These are phyloP conservation scores for Malurus melanocephalus DNA, from an alignment of 2,113 vertebrate genomes.

Conservation along the genomic window DNA sequence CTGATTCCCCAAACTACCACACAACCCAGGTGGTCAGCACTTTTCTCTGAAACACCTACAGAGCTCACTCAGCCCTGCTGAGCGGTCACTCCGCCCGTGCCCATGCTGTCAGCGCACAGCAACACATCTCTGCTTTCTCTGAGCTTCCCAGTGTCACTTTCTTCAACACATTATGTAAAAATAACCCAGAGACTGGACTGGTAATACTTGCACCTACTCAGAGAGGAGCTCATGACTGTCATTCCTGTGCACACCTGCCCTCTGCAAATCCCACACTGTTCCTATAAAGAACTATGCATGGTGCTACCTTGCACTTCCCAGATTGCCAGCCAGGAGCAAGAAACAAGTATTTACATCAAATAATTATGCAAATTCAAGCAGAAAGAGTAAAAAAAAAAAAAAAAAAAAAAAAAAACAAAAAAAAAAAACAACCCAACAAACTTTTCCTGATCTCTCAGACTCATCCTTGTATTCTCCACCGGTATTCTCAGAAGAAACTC, in stretches of 20 bases:
- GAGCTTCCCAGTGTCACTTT: neutral
- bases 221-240: neutral
- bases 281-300: neutral
- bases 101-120: neutral
- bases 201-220: neutral
- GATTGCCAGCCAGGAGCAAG: neutral
- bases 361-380: neutral
- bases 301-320: neutral
- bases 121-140: neutral
- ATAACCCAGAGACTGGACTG: neutral
- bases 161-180: slow-evolving; percentile 8
- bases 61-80: neutral
- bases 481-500: neutral
- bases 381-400: neutral
- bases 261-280: slow-evolving; percentile 10
- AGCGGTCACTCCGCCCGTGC: rapidly evolving
- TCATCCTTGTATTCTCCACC: neutral
- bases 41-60: neutral
- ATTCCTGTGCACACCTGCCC: neutral
- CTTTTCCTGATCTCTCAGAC: neutral
- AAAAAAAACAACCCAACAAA: neutral
- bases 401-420: neutral
- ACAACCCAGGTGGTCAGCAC: neutral
- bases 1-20: neutral
- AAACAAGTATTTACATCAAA: neutral